Base-by-base conservation (phyloP, 2,797 vertebrate species). In the Numenius phaeopus region DNA sequence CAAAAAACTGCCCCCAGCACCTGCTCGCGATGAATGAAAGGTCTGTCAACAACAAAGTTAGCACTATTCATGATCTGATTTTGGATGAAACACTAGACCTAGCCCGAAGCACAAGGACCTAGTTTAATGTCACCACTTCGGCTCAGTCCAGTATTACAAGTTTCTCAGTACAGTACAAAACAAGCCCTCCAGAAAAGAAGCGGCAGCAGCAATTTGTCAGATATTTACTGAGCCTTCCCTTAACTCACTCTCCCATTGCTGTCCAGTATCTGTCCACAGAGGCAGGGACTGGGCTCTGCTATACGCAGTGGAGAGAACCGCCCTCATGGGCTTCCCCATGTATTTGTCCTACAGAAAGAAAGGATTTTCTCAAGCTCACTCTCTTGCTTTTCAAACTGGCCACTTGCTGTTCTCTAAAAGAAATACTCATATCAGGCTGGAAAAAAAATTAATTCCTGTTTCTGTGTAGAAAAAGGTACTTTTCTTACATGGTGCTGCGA, bases 111-210 rank as follows among this genome's bases (percentile, higher is more conserved):
- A 3, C 47, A 34, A 54, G 90, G 86, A 46, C 83, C 59, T 18
- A 4, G 47, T 83, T 94, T 70, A 89, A 94, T 96, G 97, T 93
- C 94, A 90, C 40, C 52, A 13, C 81, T 80, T 18, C 58, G 17
- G 95, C 89, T 77, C 86, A 77, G 94, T 40, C 77, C 86, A 29
- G 47, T 57, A 1, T 18, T 59, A 39, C 88, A 17, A 92, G 92
- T 64, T 78, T 32, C 88, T 89, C 66, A 23, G 80, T 20, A 4
- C 44, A 62, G 78, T 46, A 27, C 50, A 32, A 4, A 94, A 67
- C 44, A 11, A 93, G 78, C 94, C 93, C 94, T 94, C 57, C 89
- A 95, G 96, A 64, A 79, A 96, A 66, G 89, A 70, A 92, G 82
- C 20, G 3, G 95, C 89, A 96, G 94, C 78, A 92, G 80, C 86